phyloP scores from a whole-genome alignment of 1,140 invertebrate species.

The Notospermus geniculatus region DNA sequence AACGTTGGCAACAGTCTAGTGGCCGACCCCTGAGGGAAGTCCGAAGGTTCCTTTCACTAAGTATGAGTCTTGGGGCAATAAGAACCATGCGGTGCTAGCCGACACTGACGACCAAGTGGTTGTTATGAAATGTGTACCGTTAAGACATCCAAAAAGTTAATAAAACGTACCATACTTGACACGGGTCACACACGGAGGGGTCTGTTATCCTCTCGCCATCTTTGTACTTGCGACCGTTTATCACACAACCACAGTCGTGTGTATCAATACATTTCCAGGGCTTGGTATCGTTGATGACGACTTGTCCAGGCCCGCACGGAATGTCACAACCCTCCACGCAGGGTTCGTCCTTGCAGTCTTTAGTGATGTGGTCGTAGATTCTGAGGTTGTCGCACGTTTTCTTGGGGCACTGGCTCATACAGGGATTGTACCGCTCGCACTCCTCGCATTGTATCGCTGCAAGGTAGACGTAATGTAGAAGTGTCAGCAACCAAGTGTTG shows the following conservation, averaged over 20 bases:
- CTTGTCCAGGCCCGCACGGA: slow-evolving; percentile 68
- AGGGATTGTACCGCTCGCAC: slow-evolving; percentile 76
- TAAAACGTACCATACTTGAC: slow-evolving; percentile 73
- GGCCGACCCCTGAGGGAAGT: too few species aligned
- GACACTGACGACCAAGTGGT: too few species aligned
- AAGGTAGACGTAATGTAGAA: slow-evolving; percentile 27
- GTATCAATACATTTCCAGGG: slow-evolving; percentile 70
- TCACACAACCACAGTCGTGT: slow-evolving; percentile 68
- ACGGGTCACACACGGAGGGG: slow-evolving; percentile 60
- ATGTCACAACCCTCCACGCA: slow-evolving; percentile 65
- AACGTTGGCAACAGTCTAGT: too few species aligned
- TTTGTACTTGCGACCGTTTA: slow-evolving; percentile 65
- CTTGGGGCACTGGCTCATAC: slow-evolving; percentile 74
- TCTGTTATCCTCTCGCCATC: slow-evolving; percentile 75
- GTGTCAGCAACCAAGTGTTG: not conserved
- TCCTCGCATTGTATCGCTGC: slow-evolving; percentile 84
- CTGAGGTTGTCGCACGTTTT: slow-evolving; percentile 81
- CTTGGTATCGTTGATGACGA: slow-evolving; percentile 70
- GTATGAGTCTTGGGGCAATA: too few species aligned
- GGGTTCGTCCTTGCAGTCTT: slow-evolving; percentile 68
- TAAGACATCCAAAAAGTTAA: slow-evolving; percentile 4
- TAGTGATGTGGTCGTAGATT: slow-evolving; percentile 58
- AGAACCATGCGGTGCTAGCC: too few species aligned
- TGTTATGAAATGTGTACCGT: too few species aligned
- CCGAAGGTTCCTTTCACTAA: too few species aligned